Evolutionary conservation across 2,797 vertebrate species (phyloP).

Genomic region (Myotis daubentonii): DNA sequence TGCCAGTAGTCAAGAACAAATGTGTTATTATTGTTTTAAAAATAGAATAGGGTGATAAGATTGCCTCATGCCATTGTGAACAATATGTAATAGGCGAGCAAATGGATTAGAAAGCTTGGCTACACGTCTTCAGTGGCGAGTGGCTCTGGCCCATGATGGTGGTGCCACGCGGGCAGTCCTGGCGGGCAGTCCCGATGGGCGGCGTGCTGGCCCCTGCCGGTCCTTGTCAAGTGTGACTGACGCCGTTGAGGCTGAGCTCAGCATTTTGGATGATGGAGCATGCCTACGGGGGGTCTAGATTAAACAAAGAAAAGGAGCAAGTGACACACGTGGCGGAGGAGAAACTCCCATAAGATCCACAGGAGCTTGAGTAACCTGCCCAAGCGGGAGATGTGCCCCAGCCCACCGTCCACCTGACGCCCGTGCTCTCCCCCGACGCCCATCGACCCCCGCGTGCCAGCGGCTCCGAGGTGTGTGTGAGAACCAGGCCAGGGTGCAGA

Average conservation of each 20-base stretch:
- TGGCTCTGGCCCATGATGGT: not conserved
- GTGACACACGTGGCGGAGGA: not conserved
- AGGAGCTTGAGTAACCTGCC: not conserved
- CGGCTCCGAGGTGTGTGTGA: not conserved
- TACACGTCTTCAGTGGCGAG: not conserved
- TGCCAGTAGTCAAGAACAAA: not conserved
- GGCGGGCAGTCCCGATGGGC: fast-evolving
- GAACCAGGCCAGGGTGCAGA: no score
- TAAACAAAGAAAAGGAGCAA: not conserved
- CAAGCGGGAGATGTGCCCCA: not conserved
- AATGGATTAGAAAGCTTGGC: not conserved
- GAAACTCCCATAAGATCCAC: not conserved
- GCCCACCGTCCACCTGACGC: no score
- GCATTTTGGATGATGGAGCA: not conserved
- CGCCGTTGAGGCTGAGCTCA: not conserved
- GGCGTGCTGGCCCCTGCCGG: not conserved
- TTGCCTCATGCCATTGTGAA: not conserved
- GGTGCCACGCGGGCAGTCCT: fast-evolving
- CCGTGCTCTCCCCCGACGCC: fast-evolving
- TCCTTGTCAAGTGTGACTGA: not conserved
- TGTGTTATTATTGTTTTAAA: not conserved
- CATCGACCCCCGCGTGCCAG: fast-evolving
- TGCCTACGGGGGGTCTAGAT: not conserved
- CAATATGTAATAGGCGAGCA: not conserved
- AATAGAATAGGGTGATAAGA: not conserved